Evolutionary conservation across 2,797 vertebrate species (phyloP), one percentile per base, ranked within the genome.

Genomic region (Anisognathus igniventris): DNA sequence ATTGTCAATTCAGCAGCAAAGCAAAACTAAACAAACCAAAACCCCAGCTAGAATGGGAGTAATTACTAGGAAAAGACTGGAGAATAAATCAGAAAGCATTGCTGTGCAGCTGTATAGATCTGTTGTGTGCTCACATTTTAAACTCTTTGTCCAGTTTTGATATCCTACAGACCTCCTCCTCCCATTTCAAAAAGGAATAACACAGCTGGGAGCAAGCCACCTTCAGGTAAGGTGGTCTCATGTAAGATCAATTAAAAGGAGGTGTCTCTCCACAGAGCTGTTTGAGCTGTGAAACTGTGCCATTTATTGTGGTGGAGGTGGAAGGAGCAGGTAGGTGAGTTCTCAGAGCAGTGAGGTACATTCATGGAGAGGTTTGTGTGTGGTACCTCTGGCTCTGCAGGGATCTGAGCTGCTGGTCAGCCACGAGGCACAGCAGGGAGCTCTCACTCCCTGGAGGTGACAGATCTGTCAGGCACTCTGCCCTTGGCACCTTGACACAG

Each of bases 1-100:
- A 81, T 70, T 94, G 92, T 92, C 92, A 88, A 78, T 88, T 92
- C 77, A 54, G 42, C 71, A 88, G 86, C 73, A 90, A 90, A 92
- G 48, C 60, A 93, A 91, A 92, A 58, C 67, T 76, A 92, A 89
- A n/a, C 35, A 64, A 92, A 77, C 20, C 30, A 45, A 90, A 94
- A 77, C 0, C 40, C 35, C 50, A 86, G n/a, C 23, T 45, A 47
- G 50, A 93, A 86, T 37, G 51, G 58, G 44, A 86, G 42, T 45
- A 83, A 93, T 95, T 93, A 47, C 54, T 44, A 33, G 82, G 61
- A 42, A 78, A 40, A 66, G 27, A 14, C 23, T 31, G 19, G 42
- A 84, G 62, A 77, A 68, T 31, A 58, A 86, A 75, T 2, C 31
- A 86, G 83, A 92, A 84, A 68, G 45, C 18, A 28, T 45, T 77